phyloP scores from a whole-genome alignment of 1,140 invertebrate genomes.

The Heliconius hewitsoni region DNA sequence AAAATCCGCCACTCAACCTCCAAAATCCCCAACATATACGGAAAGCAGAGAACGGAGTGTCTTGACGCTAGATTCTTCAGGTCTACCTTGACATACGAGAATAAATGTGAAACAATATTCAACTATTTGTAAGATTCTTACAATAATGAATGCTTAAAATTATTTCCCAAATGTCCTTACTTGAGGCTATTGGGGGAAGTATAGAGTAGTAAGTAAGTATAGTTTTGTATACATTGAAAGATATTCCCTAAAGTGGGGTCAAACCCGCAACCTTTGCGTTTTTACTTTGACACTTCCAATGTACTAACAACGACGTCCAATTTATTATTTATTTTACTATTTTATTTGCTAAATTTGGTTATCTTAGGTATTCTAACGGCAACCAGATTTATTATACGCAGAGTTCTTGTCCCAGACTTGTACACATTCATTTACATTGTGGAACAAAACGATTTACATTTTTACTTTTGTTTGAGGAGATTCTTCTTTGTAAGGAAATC shows the following conservation, averaged over 20 bases:
- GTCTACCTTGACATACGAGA: too few relatives aligned
- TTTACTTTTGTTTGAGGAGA: not conserved
- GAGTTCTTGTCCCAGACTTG: not conserved
- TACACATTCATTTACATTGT: not conserved
- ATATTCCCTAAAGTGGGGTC: too few relatives aligned
- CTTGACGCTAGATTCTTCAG: not conserved
- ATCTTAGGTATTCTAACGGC: not conserved
- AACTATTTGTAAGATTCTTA: too few relatives aligned
- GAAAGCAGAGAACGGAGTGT: not conserved
- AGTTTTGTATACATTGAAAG: too few relatives aligned
- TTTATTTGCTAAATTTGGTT: not conserved
- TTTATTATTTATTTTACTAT: not conserved
- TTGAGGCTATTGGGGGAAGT: too few relatives aligned
- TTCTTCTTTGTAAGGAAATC: constrained; percentile 5
- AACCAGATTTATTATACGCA: not conserved
- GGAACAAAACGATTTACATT: constrained; percentile 8
- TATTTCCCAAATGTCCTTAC: too few relatives aligned
- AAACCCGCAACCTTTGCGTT: too few relatives aligned
- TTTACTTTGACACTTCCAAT: too few relatives aligned
- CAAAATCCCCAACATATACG: not conserved
- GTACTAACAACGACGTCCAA: too few relatives aligned
- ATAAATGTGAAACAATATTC: too few relatives aligned
- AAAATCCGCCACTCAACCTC: not conserved
- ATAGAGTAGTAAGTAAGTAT: too few relatives aligned
- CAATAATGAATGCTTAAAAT: rapidly evolving